Conservation (phyloP, 2,888 invertebrate species). For the Tetranychus truncatus region DNA sequence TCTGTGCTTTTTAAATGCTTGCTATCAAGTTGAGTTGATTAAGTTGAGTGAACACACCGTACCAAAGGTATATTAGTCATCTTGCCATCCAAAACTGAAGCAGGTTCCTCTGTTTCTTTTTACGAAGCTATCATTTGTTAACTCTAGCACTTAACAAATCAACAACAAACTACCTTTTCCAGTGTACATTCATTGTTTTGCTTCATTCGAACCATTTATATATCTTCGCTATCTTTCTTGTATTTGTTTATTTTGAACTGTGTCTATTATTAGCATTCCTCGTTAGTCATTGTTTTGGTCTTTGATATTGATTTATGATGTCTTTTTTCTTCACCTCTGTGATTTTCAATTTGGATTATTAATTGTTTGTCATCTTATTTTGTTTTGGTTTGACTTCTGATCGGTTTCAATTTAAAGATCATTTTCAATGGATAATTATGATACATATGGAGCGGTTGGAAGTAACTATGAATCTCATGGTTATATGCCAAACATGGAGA, state of each 20-base stretch:
- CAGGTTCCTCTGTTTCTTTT: not conserved
- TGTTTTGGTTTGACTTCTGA: not conserved
- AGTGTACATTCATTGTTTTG: no score
- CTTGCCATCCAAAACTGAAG: not conserved
- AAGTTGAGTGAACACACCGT: no score
- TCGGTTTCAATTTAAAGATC: not conserved
- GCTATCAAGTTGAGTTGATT: no score
- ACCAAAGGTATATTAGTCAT: not conserved
- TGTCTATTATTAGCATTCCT: no score
- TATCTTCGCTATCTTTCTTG: no score
- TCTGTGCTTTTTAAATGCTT: no score
- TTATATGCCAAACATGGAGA: not conserved
- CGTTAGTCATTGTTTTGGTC: not conserved
- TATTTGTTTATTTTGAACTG: no score
- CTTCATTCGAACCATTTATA: no score
- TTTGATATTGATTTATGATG: not conserved
- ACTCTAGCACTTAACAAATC: not conserved
- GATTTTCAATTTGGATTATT: not conserved
- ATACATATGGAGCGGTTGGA: not conserved
- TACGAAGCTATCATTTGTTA: not conserved
- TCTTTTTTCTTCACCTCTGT: not conserved
- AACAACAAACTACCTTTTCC: not conserved
- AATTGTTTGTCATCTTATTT: not conserved
- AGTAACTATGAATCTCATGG: not conserved
- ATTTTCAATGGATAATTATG: slow-evolving; percentile 3